Evolutionary conservation across 2,113 vertebrate species (phyloP).

Genomic region (Morphnarchus princeps): DNA sequence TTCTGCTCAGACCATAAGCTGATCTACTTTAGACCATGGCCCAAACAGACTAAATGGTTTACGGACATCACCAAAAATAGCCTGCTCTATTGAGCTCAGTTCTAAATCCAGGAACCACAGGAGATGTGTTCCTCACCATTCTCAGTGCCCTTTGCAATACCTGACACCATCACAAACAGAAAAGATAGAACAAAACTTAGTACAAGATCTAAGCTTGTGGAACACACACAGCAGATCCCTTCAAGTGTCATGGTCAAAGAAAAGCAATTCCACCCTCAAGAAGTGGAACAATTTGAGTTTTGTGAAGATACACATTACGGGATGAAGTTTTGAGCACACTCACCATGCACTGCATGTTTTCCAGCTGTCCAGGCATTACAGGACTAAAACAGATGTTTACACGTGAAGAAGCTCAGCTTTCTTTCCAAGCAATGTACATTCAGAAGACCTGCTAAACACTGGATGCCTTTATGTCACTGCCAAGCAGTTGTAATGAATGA

Average conservation of each 20-base stretch:
- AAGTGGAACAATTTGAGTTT: background rate
- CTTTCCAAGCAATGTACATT: background rate
- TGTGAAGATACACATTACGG: background rate
- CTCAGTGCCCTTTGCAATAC: background rate
- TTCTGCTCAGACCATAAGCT: background rate
- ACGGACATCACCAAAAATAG: background rate
- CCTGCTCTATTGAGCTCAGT: background rate
- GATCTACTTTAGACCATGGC: background rate
- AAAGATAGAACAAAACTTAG: background rate
- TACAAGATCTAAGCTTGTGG: background rate
- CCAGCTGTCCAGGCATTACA: background rate
- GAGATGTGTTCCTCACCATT: background rate
- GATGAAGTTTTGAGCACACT: background rate
- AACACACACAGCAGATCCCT: background rate
- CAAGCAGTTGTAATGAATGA: background rate
- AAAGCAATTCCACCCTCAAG: background rate
- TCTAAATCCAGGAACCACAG: background rate
- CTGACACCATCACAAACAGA: background rate
- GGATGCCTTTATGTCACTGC: conserved; percentile 39
- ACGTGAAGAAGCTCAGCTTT: background rate
- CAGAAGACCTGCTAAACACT: conserved; percentile 44
- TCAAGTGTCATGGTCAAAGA: background rate
- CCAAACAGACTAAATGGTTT: background rate
- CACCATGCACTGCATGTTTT: background rate
- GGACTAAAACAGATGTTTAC: conserved; percentile 17